Conservation (phyloP, 2,113 vertebrate genomes). For the Sander vitreus region DNA sequence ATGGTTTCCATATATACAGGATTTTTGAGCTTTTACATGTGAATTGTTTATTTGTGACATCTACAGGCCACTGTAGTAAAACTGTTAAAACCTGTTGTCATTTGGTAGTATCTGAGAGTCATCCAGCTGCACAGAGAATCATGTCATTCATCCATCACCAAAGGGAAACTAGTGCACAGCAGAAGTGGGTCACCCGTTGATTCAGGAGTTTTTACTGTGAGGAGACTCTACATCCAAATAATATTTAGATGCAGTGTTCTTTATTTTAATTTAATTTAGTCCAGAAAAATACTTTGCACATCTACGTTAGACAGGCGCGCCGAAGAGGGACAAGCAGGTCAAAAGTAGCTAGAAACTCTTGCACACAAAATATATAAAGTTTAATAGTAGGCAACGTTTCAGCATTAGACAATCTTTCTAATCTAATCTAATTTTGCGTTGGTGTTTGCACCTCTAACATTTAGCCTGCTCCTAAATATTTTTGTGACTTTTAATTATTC, state of each 20-base stretch:
- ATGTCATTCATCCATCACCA: neutral
- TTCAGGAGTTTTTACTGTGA: neutral
- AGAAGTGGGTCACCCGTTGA: conserved; percentile 13
- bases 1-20: neutral
- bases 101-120: neutral
- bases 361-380: no score
- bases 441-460: neutral
- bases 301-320: no score
- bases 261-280: neutral
- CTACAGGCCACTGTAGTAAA: conserved; percentile 17
- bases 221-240: neutral
- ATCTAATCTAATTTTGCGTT: neutral
- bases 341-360: no score
- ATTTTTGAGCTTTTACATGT: neutral
- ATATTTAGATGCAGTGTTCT: neutral
- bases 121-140: conserved; percentile 10
- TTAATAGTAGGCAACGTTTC: no score
- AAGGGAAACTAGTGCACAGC: conserved; percentile 11
- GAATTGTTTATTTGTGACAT: conserved; percentile 19
- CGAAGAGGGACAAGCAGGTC: no score
- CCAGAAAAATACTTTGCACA: no score
- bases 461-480: neutral
- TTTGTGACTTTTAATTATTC: neutral
- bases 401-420: no score
- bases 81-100: neutral